Evolutionary conservation across 2,113 vertebrate genomes (phyloP).

Genomic region (Columba janthina): DNA sequence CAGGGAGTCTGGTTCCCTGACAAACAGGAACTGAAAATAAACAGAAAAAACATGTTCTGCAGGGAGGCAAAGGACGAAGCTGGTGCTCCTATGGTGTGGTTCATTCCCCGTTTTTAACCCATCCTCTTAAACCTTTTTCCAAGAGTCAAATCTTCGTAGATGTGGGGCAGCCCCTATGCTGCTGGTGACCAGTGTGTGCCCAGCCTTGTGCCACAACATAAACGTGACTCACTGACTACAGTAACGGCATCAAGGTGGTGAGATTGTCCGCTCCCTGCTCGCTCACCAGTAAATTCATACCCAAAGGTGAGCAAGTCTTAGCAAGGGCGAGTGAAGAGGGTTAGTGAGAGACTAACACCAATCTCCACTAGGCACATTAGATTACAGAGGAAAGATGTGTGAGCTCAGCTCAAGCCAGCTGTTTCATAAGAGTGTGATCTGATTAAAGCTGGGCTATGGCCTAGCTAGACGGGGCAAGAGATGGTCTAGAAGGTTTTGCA

Average conservation of each 20-base stretch:
- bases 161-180: accelerated
- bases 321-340: not conserved
- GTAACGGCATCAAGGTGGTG: not conserved
- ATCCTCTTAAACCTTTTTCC: not conserved
- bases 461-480: not conserved
- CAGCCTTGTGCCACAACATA: not conserved
- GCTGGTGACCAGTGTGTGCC: not conserved
- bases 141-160: not conserved
- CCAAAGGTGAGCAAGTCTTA: not conserved
- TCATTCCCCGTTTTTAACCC: not conserved
- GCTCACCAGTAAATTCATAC: not conserved
- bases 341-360: not conserved
- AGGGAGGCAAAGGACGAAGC: not conserved
- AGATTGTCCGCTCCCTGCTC: not conserved
- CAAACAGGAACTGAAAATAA: not conserved
- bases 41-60: not conserved
- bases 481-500: not conserved
- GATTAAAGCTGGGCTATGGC: not conserved
- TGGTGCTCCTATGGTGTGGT: not conserved
- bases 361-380: not conserved
- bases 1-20: not conserved
- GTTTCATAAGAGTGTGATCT: not conserved
- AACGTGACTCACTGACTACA: accelerated
- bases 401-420: not conserved
- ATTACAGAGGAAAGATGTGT: not conserved